Evolutionary conservation across 2,113 vertebrate species (phyloP).

Genomic region (Rynchops niger): DNA sequence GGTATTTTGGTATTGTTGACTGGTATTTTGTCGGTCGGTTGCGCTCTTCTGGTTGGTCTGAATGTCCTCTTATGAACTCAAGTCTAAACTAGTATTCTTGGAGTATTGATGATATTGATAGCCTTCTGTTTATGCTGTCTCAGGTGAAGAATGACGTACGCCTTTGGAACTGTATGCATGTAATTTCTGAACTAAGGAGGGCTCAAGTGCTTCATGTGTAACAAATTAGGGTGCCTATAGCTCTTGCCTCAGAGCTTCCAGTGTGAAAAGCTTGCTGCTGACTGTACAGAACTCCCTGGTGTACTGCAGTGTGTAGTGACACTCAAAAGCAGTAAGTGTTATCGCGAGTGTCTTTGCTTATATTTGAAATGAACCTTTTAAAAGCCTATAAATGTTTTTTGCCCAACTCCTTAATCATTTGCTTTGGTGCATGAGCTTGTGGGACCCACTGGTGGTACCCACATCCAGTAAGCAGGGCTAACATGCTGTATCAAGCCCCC

Average conservation of each 20-base stretch:
- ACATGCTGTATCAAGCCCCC: background rate
- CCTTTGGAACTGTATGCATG: background rate
- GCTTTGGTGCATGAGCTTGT: background rate
- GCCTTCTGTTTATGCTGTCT: background rate
- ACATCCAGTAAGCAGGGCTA: background rate
- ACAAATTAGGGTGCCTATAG: background rate
- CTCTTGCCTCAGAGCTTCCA: background rate
- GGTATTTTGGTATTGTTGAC: too few relatives aligned
- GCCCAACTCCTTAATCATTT: background rate
- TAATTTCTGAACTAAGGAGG: background rate
- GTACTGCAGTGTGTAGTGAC: background rate
- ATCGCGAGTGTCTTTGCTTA: background rate
- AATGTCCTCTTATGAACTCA: background rate
- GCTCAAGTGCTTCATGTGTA: background rate
- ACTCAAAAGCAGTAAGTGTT: background rate
- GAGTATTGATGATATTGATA: background rate
- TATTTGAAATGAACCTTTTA: background rate
- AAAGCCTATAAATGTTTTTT: background rate
- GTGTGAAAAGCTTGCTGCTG: background rate
- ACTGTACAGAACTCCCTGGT: rapidly evolving
- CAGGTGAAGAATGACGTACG: background rate
- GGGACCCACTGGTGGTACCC: rapidly evolving
- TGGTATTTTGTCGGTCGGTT: background rate
- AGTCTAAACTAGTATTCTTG: background rate
- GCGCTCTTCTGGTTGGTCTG: background rate